phyloP scores from a whole-genome alignment of 2,888 invertebrate genomes.

The Tenodera sinensis region DNA sequence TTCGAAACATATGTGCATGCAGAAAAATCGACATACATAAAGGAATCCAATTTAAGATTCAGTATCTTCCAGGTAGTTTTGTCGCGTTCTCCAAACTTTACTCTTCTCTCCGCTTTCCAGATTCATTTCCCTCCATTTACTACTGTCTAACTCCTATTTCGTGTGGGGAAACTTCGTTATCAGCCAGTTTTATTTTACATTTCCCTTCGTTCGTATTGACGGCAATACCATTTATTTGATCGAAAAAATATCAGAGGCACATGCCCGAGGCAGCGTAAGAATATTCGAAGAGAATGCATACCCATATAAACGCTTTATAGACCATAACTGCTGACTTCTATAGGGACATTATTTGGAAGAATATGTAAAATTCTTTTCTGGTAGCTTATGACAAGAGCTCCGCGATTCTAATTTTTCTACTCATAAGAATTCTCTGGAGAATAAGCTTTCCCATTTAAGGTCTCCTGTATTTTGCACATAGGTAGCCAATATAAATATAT shows the following conservation, averaged over 20 bases:
- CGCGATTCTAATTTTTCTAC: too few relatives aligned
- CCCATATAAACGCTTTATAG: too few relatives aligned
- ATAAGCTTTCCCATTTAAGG: too few relatives aligned
- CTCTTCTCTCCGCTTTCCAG: neutral
- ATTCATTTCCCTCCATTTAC: neutral
- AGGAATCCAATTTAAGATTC: neutral
- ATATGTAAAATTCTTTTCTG: too few relatives aligned
- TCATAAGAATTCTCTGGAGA: too few relatives aligned
- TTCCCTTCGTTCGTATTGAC: neutral
- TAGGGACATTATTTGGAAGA: too few relatives aligned
- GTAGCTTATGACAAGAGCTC: too few relatives aligned
- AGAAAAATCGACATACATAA: neutral
- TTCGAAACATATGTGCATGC: too few relatives aligned
- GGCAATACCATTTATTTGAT: neutral
- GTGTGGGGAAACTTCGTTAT: neutral
- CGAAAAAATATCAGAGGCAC: neutral
- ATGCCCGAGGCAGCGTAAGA: neutral
- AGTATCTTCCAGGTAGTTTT: neutral
- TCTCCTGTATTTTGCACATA: too few relatives aligned
- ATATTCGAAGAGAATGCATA: too few relatives aligned
- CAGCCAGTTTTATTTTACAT: neutral
- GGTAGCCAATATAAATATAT: too few relatives aligned
- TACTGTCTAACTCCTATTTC: neutral
- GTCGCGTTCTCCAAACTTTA: neutral
- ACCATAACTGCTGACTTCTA: too few relatives aligned